A percentile compares a stretch with the other conserved stretches of the same genome.
These are phyloP conservation scores for Malurus melanocephalus DNA, from an alignment of 2,113 vertebrate species.

Conservation along the genomic window DNA sequence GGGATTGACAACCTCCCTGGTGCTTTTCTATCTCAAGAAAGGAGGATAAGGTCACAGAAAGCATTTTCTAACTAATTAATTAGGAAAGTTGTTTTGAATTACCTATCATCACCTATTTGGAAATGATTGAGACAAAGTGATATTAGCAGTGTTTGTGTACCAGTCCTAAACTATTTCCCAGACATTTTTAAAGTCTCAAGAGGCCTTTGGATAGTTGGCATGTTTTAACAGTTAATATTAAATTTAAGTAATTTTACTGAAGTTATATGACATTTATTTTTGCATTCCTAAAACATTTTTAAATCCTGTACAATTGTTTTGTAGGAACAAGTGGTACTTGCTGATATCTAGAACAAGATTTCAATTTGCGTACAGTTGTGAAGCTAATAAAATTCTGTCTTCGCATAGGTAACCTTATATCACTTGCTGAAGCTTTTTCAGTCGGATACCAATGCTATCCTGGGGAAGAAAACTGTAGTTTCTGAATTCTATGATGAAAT, in stretches of 20 bases:
- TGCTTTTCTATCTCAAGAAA: neutral
- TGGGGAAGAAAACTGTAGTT: constrained; percentile 95
- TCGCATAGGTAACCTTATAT: constrained; percentile 90
- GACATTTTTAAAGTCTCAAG: neutral
- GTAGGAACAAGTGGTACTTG: neutral
- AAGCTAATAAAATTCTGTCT: constrained; percentile 8
- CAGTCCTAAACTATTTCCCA: neutral
- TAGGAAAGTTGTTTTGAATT: neutral
- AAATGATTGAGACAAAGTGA: neutral
- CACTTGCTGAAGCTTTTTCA: constrained; percentile 96
- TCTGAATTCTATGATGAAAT: constrained; percentile 99
- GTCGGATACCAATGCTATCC: constrained; percentile 95
- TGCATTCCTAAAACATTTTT: neutral
- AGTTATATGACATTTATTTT: neutral
- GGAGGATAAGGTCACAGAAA: neutral
- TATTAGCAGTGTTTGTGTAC: neutral
- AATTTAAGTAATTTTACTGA: neutral
- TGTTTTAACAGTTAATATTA: neutral
- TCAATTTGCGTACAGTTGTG: neutral
- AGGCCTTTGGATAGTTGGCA: neutral
- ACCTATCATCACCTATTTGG: neutral
- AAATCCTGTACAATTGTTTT: neutral
- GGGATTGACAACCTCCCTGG: fast-evolving
- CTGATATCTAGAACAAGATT: neutral
- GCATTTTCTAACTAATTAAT: neutral